Evolutionary conservation across 2,797 vertebrate species (phyloP).

Genomic region (Distichodus sexfasciatus): DNA sequence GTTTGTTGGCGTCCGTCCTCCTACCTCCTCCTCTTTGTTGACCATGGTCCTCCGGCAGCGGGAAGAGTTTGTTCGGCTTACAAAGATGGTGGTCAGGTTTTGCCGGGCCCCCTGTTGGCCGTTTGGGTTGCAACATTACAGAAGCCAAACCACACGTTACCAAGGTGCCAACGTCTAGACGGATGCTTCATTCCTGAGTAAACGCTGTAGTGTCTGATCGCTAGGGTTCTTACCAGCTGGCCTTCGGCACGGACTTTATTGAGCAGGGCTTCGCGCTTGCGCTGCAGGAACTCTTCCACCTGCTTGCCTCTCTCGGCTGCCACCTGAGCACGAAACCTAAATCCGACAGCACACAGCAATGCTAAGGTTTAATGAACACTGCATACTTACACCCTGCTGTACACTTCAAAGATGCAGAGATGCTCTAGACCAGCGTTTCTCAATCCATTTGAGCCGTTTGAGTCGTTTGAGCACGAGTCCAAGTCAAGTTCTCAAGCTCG

Average conservation of each 20-base stretch:
- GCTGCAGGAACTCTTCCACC: slow-evolving; percentile 94
- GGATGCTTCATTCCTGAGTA: too few relatives aligned
- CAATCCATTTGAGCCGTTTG: too few relatives aligned
- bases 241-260: slow-evolving; percentile 97
- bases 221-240: slow-evolving; percentile 84
- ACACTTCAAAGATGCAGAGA: too few relatives aligned
- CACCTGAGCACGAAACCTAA: slow-evolving; percentile 80
- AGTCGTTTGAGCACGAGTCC: too few relatives aligned
- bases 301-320: slow-evolving; percentile 80
- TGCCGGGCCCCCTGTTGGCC: slow-evolving; percentile 93
- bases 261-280: slow-evolving; percentile 91
- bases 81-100: slow-evolving; percentile 87
- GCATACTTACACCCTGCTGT: too few relatives aligned
- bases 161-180: not conserved
- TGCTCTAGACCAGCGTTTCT: too few relatives aligned
- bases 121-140: slow-evolving; percentile 72
- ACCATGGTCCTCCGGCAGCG: slow-evolving; percentile 86
- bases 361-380: too few relatives aligned
- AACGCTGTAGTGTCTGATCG: not conserved
- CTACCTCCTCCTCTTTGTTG: slow-evolving; percentile 99
- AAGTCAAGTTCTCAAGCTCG: too few relatives aligned
- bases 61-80: slow-evolving; percentile 82
- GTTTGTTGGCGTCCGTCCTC: slow-evolving; percentile 60
- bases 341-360: slow-evolving; percentile 28
- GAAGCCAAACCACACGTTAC: slow-evolving; percentile 32